Evolutionary conservation across 2,113 vertebrate species (phyloP), one percentile per base, ranked within the genome.

Genomic region (Ranitomeya variabilis): DNA sequence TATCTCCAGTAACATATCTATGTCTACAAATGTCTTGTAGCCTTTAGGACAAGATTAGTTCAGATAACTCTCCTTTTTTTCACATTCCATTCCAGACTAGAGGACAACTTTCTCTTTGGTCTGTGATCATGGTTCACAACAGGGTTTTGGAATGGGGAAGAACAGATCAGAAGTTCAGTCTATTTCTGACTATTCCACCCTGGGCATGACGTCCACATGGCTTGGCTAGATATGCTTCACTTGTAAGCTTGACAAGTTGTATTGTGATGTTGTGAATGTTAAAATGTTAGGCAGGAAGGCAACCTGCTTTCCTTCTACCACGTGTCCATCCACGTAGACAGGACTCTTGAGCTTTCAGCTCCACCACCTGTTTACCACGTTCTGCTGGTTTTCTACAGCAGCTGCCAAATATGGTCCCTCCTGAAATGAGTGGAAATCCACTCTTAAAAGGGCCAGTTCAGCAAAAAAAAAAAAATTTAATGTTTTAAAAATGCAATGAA

Each of bases 191-290:
- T 69, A 45, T 14, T 62, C 80, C 82, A 18, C 64, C 64, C 21
- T 14, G 23, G 14, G 54, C 31, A 45, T 86, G 71, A 77, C 84
- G 52, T 79, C 59, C 71, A 45, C 57, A 86, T 76, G 85, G 37
- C 73, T 86, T 86, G 31, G 85, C 21, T 64, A 79, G 31, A 79
- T 66, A 57, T 54, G 74, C 57, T 52, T 86, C 37, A 79, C 85
- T 60, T 66, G 26, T 18, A 66, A 78, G 19, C 57, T n/a, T 79
- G 31, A n/a, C 15, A 80, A 9, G 55, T 5, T 60, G 57, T 60
- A 18, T 80, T 60, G 16, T 76, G 54, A 78, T 18, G 23, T 74
- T 45, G 85, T 51, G 81, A 59, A 71, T 81, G 78, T 31, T 23
- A 18, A 83, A 66, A 83, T 57, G 15, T 67, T 21, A 83, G 15